A percentile compares a stretch with the other conserved stretches of the same genome.
Evolutionary conservation across 2,888 invertebrate genomes (phyloP).

Genomic region (Lordiphosa fenestrarum): DNA sequence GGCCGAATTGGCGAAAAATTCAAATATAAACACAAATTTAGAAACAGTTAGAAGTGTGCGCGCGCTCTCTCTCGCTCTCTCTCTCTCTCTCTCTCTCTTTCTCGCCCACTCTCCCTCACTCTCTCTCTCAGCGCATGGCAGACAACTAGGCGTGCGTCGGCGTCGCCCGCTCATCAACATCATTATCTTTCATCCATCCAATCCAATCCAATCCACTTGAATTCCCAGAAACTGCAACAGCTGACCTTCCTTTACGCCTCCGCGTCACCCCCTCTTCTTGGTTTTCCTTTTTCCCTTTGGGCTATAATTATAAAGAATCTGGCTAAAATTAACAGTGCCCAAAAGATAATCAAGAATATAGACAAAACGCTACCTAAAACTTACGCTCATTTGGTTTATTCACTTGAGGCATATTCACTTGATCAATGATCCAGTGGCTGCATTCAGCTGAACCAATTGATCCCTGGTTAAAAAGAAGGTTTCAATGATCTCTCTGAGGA

Average conservation of each 20-base stretch:
- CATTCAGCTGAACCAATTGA: no score
- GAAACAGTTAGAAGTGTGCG: conserved; percentile 50
- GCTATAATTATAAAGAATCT: no score
- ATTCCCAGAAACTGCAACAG: no score
- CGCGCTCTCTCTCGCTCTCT: conserved; percentile 4
- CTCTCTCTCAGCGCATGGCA: conserved; percentile 36
- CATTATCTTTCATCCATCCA: conserved; percentile 5
- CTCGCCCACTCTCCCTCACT: conserved; percentile 2
- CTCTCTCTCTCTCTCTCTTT: conserved; percentile 1
- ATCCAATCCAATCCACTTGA: neutral
- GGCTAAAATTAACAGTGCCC: no score
- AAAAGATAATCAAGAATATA: no score
- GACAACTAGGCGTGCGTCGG: conserved; percentile 50
- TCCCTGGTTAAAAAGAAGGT: no score
- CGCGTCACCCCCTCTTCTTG: conserved; percentile 14
- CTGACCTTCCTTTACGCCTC: neutral
- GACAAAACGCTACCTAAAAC: no score
- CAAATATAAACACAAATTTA: conserved; percentile 70
- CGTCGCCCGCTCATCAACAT: conserved; percentile 2
- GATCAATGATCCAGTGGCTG: no score
- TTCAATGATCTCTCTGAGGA: no score
- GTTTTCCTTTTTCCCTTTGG: no score
- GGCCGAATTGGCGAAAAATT: conserved; percentile 67
- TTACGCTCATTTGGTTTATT: no score
- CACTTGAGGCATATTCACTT: no score